phyloP scores from a whole-genome alignment of 2,113 vertebrate genomes.

The Tupaia chinensis region DNA sequence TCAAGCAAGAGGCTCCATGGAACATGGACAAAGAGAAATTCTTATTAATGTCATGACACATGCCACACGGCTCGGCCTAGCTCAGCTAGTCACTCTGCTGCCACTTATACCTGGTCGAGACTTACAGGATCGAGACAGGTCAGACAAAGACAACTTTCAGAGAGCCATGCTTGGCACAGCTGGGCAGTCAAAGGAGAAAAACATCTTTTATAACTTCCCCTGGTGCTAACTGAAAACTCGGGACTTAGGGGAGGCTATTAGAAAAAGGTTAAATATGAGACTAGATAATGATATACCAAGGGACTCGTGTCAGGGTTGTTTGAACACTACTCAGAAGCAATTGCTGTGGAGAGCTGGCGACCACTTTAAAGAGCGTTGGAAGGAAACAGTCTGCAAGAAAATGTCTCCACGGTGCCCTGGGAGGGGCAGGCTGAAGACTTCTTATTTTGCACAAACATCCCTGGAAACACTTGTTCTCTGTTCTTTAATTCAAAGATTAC shows the following conservation, averaged over 20 bases:
- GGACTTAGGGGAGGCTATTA: conserved; percentile 74
- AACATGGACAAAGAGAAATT: not conserved
- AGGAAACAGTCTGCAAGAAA: not conserved
- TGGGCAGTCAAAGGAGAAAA: not conserved
- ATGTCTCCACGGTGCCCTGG: not conserved
- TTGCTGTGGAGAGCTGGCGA: conserved; percentile 47
- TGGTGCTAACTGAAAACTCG: conserved; percentile 33
- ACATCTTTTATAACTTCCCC: conserved; percentile 58
- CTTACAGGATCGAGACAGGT: conserved; percentile 37
- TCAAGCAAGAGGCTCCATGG: not conserved
- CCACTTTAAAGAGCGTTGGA: conserved; percentile 53
- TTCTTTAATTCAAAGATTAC: conserved; percentile 35
- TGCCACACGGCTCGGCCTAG: not conserved
- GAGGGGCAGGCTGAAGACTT: not conserved
- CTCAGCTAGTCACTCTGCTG: not conserved
- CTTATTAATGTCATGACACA: not conserved
- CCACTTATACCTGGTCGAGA: not conserved
- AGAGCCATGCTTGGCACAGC: not conserved
- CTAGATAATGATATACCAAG: conserved; percentile 70
- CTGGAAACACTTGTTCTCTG: not conserved
- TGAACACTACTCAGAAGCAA: conserved; percentile 66
- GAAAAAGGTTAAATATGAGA: conserved; percentile 77
- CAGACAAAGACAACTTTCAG: conserved; percentile 1
- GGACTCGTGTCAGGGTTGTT: conserved; percentile 64
- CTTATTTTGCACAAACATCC: not conserved